These are phyloP conservation scores for Tyria jacobaeae DNA, from an alignment of 2,888 invertebrate species.

Conservation along the genomic window DNA sequence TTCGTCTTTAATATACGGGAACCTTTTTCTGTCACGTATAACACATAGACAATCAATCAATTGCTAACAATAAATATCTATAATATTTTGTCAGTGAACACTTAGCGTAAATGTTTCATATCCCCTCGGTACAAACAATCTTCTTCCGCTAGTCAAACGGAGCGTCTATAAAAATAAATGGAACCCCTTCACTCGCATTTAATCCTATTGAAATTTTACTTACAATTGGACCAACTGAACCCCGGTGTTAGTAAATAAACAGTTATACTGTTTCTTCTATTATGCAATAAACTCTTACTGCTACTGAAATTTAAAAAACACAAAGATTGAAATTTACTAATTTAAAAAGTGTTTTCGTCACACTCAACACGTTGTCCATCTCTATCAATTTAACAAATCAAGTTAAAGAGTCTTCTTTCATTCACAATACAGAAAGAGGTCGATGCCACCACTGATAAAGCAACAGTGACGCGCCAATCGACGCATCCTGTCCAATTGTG, in stretches of 20 bases:
- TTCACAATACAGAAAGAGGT: constrained; percentile 63
- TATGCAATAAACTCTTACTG: not conserved
- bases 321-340: not conserved
- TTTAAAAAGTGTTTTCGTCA: not conserved
- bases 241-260: not conserved
- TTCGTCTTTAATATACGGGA: not conserved
- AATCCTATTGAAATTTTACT: constrained; percentile 30
- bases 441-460: constrained; percentile 71
- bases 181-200: constrained; percentile 16
- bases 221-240: not conserved
- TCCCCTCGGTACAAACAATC: constrained; percentile 59
- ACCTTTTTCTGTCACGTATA: not conserved
- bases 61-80: constrained; percentile 50
- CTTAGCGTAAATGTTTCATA: constrained; percentile 66
- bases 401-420: constrained; percentile 50
- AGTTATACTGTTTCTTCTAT: not conserved
- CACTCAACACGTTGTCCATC: constrained; percentile 28
- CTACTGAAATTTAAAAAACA: not conserved
- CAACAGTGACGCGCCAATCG: constrained; percentile 59
- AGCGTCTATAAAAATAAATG: constrained; percentile 31
- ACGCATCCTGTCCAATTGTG: constrained; percentile 68
- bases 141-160: constrained; percentile 43
- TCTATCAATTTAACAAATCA: constrained; percentile 50
- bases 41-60: constrained; percentile 43
- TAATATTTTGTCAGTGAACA: constrained; percentile 77